These are phyloP conservation scores for Drosophila leonis DNA, from an alignment of 2,888 invertebrate genomes.

Conservation along the genomic window DNA sequence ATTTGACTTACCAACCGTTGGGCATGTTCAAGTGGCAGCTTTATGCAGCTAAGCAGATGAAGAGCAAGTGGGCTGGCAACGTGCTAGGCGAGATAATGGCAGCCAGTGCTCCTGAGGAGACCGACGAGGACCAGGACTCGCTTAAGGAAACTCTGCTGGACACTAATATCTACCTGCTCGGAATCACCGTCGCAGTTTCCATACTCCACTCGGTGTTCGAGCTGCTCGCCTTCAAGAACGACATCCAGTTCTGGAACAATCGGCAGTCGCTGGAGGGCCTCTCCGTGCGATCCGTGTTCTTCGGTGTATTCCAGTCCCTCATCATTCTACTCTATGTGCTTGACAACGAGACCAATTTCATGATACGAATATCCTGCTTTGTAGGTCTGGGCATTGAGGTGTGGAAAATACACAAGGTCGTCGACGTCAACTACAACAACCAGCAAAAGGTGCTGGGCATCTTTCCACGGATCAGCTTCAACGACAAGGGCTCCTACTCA, in stretches of 20 bases:
- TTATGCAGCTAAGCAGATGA: slow-evolving; percentile 98
- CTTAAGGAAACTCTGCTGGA: slow-evolving; percentile 97
- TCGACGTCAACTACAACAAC: slow-evolving; percentile 92
- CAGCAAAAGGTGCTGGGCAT: slow-evolving; percentile 91
- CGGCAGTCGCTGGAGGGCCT: slow-evolving; percentile 98
- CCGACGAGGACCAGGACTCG: slow-evolving; percentile 94
- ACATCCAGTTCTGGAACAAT: slow-evolving; percentile 99
- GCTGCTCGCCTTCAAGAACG: slow-evolving; percentile 99
- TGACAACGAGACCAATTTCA: slow-evolving; percentile 99
- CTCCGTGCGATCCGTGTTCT: slow-evolving; percentile 98
- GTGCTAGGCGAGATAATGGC: slow-evolving; percentile 89
- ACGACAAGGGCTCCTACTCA: slow-evolving; percentile 98
- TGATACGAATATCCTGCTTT: slow-evolving; percentile 97
- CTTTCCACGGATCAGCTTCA: slow-evolving; percentile 92
- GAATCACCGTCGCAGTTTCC: slow-evolving; percentile 95
- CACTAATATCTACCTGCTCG: slow-evolving; percentile 98
- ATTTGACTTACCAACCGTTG: slow-evolving; percentile 94
- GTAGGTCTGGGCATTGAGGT: slow-evolving; percentile 98
- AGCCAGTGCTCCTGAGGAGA: slow-evolving; percentile 86
- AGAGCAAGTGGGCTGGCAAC: slow-evolving; percentile 91
- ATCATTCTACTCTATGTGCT: slow-evolving; percentile 98
- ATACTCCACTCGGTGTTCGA: slow-evolving; percentile 99
- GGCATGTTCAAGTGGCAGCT: slow-evolving; percentile 99
- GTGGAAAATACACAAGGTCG: slow-evolving; percentile 99
- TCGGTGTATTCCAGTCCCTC: slow-evolving; percentile 98